Conservation (phyloP, 2,888 invertebrate species). For the Ormia ochracea region DNA sequence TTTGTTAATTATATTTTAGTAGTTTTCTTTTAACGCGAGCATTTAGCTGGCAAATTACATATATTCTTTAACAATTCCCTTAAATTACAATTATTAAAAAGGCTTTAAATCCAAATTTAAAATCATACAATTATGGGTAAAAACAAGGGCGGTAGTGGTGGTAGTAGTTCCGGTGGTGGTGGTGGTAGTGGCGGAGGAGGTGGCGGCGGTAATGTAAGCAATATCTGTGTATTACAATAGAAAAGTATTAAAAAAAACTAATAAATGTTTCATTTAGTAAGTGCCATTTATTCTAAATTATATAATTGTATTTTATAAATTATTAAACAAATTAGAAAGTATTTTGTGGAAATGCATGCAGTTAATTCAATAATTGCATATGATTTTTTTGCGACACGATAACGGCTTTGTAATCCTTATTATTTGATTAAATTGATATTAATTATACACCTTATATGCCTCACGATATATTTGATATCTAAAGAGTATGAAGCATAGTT, state of each 20-base stretch:
- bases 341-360: too few species aligned
- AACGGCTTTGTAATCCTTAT: too few species aligned
- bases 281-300: constrained; percentile 46
- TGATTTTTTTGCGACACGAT: too few species aligned
- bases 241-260: not conserved
- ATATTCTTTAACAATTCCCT: not conserved
- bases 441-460: too few species aligned
- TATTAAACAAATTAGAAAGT: too few species aligned
- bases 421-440: too few species aligned
- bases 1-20: constrained; percentile 45
- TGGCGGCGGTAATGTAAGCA: constrained; percentile 74
- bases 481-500: too few species aligned
- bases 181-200: constrained; percentile 67
- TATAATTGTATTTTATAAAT: constrained; percentile 33
- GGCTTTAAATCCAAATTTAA: constrained; percentile 14
- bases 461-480: too few species aligned
- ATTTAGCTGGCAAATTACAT: constrained; percentile 17
- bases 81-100: not conserved
- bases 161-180: constrained; percentile 64
- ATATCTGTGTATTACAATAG: constrained; percentile 74
- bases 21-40: constrained; percentile 44
- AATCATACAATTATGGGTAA: constrained; percentile 69
- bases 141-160: constrained; percentile 71
- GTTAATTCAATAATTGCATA: too few species aligned
- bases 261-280: constrained; percentile 32